phyloP scores from a whole-genome alignment of 2,797 vertebrate species.

The Alfaro cultratus region DNA sequence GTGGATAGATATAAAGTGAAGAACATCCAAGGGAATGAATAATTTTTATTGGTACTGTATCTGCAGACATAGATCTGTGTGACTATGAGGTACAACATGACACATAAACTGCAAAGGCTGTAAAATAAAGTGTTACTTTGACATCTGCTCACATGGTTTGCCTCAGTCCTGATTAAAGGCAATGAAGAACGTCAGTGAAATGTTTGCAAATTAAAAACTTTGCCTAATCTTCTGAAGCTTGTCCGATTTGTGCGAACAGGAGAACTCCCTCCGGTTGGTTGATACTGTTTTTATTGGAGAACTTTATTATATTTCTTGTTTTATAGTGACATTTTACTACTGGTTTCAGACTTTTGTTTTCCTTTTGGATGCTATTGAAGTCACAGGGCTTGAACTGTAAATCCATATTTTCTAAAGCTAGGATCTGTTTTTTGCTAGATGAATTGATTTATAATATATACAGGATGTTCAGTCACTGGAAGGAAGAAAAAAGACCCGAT shows the following conservation, averaged over 20 bases:
- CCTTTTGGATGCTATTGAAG: conserved; percentile 59
- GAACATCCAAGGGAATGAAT: background rate
- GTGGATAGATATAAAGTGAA: background rate
- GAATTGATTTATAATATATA: conserved; percentile 74
- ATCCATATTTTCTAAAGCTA: conserved; percentile 72
- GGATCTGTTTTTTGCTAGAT: conserved; percentile 72
- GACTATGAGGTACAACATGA: conserved; percentile 31
- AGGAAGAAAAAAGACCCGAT: conserved; percentile 43
- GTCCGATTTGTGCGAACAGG: conserved; percentile 55
- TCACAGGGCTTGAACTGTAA: conserved; percentile 71
- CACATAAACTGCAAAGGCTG: conserved; percentile 58
- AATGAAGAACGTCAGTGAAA: conserved; percentile 59
- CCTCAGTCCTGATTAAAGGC: conserved; percentile 60
- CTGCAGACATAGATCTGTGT: conserved; percentile 13
- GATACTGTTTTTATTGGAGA: conserved; percentile 71
- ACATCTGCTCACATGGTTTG: conserved; percentile 56
- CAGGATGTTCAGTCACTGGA: conserved; percentile 70
- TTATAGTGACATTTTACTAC: conserved; percentile 67
- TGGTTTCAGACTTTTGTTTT: conserved; percentile 41
- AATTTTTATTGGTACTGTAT: conserved; percentile 1
- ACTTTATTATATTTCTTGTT: conserved; percentile 63
- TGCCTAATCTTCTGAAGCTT: conserved; percentile 36
- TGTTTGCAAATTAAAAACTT: conserved; percentile 64
- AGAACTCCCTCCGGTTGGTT: conserved; percentile 65
- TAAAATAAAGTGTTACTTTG: conserved; percentile 73